Evolutionary conservation across 2,888 invertebrate species (phyloP).

Genomic region (Elysia crispata): DNA sequence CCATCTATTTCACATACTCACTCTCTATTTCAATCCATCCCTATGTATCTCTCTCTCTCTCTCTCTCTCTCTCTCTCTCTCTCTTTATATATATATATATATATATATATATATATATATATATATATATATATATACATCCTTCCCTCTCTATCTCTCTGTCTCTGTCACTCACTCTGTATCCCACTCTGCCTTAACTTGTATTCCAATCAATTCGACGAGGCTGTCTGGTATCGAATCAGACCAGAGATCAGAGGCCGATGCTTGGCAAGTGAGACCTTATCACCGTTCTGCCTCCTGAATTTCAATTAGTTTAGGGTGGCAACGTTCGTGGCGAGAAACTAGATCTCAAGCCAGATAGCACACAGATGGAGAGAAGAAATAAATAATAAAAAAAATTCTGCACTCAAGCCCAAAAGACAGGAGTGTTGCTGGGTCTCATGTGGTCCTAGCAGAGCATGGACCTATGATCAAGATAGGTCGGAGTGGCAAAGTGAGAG

Average conservation of each 20-base stretch:
- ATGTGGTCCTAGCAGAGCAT: no score
- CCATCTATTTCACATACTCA: conserved; percentile 5
- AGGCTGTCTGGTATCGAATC: background rate
- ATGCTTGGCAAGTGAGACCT: background rate
- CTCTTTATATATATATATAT: no score
- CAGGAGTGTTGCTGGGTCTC: background rate
- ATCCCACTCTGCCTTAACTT: background rate
- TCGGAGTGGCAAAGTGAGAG: no score
- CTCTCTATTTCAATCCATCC: conserved; percentile 9
- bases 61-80: background rate
- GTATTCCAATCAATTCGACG: background rate
- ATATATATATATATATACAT: no score
- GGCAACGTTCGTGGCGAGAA: background rate
- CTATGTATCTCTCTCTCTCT: background rate
- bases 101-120: no score
- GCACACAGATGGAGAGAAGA: conserved; percentile 1
- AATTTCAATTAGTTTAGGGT: background rate
- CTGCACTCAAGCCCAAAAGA: no score
- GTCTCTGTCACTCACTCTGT: no score
- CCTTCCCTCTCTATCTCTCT: no score
- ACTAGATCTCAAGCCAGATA: background rate
- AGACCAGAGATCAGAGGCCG: background rate
- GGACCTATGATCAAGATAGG: no score
- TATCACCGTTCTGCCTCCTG: background rate
- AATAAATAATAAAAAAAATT: no score